Conservation (phyloP, 1,140 invertebrate species). For the Drosophila jambulina region DNA sequence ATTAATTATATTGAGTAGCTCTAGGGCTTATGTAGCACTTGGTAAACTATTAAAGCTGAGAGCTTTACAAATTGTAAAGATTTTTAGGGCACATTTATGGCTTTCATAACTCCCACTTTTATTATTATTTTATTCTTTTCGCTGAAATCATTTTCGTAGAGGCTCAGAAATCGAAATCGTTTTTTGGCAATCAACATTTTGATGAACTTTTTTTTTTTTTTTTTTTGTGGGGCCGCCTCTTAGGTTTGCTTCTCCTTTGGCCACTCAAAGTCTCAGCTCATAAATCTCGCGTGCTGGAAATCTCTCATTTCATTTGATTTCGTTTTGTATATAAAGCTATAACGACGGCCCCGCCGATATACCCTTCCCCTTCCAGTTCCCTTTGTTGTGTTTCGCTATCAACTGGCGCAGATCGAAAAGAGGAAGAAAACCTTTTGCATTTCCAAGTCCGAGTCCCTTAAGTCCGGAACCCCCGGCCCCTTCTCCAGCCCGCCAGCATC, state of each 20-base stretch:
- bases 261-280: constrained; percentile 67
- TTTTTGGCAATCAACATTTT: constrained; percentile 46
- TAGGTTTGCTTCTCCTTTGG: neutral
- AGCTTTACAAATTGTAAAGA: neutral
- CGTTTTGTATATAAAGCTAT: constrained; percentile 64
- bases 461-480: constrained; percentile 38
- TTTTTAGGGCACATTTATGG: neutral
- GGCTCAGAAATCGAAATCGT: constrained; percentile 29
- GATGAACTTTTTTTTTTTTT: constrained; percentile 38
- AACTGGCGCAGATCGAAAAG: constrained; percentile 66
- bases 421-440: constrained; percentile 63
- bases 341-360: constrained; percentile 44
- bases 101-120: neutral
- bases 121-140: constrained; percentile 4
- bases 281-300: constrained; percentile 78
- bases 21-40: neutral
- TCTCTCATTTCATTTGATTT: constrained; percentile 71
- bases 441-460: constrained; percentile 52
- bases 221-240: constrained; percentile 4
- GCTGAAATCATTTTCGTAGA: constrained; percentile 6
- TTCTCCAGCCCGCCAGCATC: constrained; percentile 5
- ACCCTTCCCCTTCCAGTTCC: constrained; percentile 6
- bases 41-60: neutral
- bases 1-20: constrained; percentile 9
- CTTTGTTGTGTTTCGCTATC: constrained; percentile 52